Conservation (phyloP, 2,113 vertebrate species). For the Phrynosoma blainvillii region DNA sequence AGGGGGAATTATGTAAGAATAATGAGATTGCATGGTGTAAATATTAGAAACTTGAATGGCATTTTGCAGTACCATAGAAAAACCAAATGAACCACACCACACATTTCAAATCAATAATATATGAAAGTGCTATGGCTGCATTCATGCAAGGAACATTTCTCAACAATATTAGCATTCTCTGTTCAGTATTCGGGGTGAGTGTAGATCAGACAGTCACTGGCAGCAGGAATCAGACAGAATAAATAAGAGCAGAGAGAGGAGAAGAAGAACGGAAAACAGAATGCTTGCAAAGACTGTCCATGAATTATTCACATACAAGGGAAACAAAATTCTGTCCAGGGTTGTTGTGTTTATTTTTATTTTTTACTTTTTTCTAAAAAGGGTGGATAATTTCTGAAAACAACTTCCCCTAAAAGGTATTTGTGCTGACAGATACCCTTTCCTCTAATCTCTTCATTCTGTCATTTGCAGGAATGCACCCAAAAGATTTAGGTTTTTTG, state of each 20-base stretch:
- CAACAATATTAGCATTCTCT: slow-evolving; percentile 28
- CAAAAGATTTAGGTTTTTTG: not conserved
- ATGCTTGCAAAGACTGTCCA: slow-evolving; percentile 14
- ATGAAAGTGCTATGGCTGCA: not conserved
- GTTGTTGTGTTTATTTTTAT: not conserved
- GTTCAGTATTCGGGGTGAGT: slow-evolving; percentile 34
- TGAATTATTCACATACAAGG: slow-evolving; percentile 24
- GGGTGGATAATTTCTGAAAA: slow-evolving; percentile 7
- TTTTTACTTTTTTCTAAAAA: not conserved
- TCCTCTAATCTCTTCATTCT: not conserved
- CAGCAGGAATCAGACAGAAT: slow-evolving; percentile 42
- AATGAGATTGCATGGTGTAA: not conserved
- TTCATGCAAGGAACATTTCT: slow-evolving; percentile 14
- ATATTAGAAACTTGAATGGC: not conserved
- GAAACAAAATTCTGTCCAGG: not conserved
- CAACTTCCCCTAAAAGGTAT: not conserved
- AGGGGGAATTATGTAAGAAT: not conserved
- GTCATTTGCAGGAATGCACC: not conserved
- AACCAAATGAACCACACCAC: not conserved
- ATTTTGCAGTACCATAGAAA: not conserved
- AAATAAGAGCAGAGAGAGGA: slow-evolving; percentile 34
- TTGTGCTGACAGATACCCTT: not conserved
- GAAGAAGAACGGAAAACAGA: slow-evolving; percentile 24
- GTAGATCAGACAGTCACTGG: slow-evolving; percentile 34
- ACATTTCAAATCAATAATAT: slow-evolving; percentile 13